Base-by-base conservation (phyloP, 35 echinoderm and acorn worm species). In the Apostichopus japonicus region DNA sequence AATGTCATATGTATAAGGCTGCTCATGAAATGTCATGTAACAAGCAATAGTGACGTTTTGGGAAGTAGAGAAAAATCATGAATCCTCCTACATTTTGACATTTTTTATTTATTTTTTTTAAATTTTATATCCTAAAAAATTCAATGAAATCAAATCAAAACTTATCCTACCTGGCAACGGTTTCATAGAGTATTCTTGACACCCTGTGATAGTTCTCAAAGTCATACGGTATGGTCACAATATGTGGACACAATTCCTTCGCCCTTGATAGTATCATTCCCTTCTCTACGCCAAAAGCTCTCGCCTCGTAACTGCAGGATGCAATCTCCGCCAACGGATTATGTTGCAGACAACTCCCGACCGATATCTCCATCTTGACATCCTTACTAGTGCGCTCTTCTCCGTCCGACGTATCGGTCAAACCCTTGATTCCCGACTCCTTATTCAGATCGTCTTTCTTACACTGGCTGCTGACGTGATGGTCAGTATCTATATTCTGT, bases 191-290 rank as follows among this genome's bases (percentile, higher is more conserved):
- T 4, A 89, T 93, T 73, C 94, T 76, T 22, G 97, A 96, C 33
- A 99, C 95, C 79, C 79, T 91, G 71, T 95, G 96, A 59, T 99
- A 99, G 24, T 92, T 92, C 23, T 99, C 97, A 96, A 99, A 99
- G 82, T 99, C 95, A 91, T 99, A 99, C 1, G 97, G 97, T 76
- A 99, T 96, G 0, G 94, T 99, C 84, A 93, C 95, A 15, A 99
- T 82, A 70, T 96, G 81, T 53, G 97, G 97, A 92, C 97, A 99
- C 21, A 91, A 54, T 11, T 92, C 77, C 91, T 94, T 99, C 4
- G 97, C 97, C n/a, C 86, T 72, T 72, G 93, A 93, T 88, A 99
- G 94, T 13, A 92, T 93, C 97, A 99, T 99, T 33, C 97, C 97
- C 63, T 99, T 99, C 92, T 93, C 92, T 0, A 99, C 77, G 8